Conservation (phyloP, 2,888 invertebrate species). For the Drosophila seclusa region DNA sequence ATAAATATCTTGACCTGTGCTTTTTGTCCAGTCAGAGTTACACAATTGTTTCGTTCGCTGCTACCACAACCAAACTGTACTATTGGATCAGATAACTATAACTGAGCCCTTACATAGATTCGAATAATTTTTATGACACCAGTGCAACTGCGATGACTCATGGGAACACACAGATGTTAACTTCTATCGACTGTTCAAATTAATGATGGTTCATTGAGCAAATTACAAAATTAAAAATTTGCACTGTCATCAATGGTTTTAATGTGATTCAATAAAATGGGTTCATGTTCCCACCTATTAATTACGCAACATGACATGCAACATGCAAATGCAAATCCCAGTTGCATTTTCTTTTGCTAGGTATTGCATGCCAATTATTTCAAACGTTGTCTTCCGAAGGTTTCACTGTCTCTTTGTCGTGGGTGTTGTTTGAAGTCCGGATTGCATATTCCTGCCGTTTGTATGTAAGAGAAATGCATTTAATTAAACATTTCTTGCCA, state of each 20-base stretch:
- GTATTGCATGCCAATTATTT: neutral
- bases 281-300: neutral
- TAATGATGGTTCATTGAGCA: neutral
- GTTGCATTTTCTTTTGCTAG: neutral
- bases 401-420: neutral
- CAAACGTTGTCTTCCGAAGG: neutral
- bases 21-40: neutral
- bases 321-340: neutral
- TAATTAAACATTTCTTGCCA: conserved; percentile 24
- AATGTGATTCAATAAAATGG: neutral
- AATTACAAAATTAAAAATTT: neutral
- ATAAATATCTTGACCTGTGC: neutral
- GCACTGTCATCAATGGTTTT: neutral
- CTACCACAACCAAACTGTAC: neutral
- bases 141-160: no score
- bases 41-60: neutral
- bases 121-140: no score
- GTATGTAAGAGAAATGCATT: conserved; percentile 23
- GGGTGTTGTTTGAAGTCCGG: neutral
- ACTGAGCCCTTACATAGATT: no score
- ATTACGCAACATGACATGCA: no score
- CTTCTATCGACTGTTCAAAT: neutral
- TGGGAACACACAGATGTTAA: neutral
- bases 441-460: neutral
- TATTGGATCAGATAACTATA: neutral